Base-by-base conservation (phyloP, 2,797 vertebrate genomes). In the Micrastur ruficollis region DNA sequence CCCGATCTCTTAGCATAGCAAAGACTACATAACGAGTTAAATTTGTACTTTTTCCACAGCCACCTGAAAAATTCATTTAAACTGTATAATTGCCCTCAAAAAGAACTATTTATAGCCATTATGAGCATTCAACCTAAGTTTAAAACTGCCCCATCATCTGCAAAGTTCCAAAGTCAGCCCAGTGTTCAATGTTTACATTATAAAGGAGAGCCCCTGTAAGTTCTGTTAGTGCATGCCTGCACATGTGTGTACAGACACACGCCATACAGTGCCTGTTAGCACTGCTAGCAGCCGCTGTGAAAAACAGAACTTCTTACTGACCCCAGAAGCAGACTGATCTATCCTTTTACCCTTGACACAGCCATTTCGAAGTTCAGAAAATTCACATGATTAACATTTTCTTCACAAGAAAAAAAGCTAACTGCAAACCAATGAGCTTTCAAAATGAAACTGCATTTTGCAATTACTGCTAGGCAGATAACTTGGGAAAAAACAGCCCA, bases 231-330 rank as follows among this genome's bases (percentile, higher is more conserved):
- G 26, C 20, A 23, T 1, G 2, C 4, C 1, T 21, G 56, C 31
- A 19, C 2, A 3, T 2, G 14, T 10, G n/a, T 8, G 6, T 25
- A 25, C 1, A 5, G 6, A 47, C 18, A 71, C 19, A 18, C 13
- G 32, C 0, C 0, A 38, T 5, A 49, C 0, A 46, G 26, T 17
- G 29, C 8, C 61, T 52, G 23, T 11, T 8, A 44, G 40, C 40
- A 67, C 18, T 25, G 44, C 18, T 20, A 50, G 49, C n/a, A 71
- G 53, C 36, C 46, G 50, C 46, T 46, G 18, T 31, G 46, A 67
- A 80, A 90, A 85, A 6, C 53, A 52, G 40, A 79, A 4, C 23
- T 31, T 32, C 27, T 72, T 61, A 66, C 31, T 63, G 72, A 86
- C 19, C 21, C 27, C 67, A 75, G 66, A 47, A 79, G 82, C 0